Evolutionary conservation across 2,888 invertebrate species (phyloP).

Genomic region (Acanthosepion pharaonis): DNA sequence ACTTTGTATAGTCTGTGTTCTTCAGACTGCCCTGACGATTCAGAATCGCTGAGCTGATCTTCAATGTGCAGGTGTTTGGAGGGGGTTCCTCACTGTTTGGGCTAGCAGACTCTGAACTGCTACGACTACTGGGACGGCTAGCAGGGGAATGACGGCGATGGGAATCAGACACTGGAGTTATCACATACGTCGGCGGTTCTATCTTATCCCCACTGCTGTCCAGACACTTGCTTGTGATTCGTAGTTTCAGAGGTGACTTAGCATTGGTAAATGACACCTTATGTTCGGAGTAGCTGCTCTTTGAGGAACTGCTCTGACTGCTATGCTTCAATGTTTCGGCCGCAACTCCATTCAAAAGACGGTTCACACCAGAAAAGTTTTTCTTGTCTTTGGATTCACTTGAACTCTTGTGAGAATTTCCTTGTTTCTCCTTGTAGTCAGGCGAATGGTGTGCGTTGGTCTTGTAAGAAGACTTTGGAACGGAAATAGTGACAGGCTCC

Average conservation of each 20-base stretch:
- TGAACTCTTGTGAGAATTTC: constrained; percentile 42
- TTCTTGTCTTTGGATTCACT: constrained; percentile 45
- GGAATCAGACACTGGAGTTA: constrained; percentile 42
- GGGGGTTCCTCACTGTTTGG: constrained; percentile 34
- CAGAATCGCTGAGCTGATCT: constrained; percentile 37
- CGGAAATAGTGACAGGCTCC: constrained; percentile 43
- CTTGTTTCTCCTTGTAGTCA: constrained; percentile 42
- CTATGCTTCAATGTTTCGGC: neutral
- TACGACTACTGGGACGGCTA: constrained; percentile 44
- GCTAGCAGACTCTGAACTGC: constrained; percentile 44
- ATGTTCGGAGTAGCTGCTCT: constrained; percentile 43
- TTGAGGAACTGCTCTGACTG: neutral
- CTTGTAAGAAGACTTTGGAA: constrained; percentile 38
- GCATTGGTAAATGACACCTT: constrained; percentile 42
- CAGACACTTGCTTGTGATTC: constrained; percentile 42
- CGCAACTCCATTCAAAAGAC: constrained; percentile 39
- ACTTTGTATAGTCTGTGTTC: constrained; percentile 38
- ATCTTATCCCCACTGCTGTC: constrained; percentile 46
- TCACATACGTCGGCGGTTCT: constrained; percentile 38
- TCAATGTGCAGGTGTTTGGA: constrained; percentile 36
- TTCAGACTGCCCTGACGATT: constrained; percentile 38
- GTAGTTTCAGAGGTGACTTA: constrained; percentile 42
- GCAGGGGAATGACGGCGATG: constrained; percentile 35
- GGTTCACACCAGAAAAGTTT: neutral
- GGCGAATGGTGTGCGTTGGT: constrained; percentile 38